Evolutionary conservation across 2,797 vertebrate species (phyloP).

Genomic region (Propithecus deckenii): DNA sequence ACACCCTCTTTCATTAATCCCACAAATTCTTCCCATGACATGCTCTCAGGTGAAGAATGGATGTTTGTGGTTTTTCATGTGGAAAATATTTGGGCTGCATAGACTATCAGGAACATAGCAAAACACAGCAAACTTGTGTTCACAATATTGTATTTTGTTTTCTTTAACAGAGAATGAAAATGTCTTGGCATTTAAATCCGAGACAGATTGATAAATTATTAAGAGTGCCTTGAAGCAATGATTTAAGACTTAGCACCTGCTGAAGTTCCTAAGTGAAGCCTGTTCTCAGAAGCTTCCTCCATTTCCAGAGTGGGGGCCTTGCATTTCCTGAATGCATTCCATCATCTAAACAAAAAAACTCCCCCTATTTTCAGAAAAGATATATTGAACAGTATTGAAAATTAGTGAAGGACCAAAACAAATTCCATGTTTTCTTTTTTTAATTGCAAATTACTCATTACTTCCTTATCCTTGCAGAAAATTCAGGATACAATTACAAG

Average conservation of each 20-base stretch:
- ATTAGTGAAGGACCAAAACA: not conserved
- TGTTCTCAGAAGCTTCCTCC: not conserved
- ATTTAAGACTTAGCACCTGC: constrained; percentile 22
- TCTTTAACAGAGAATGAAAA: constrained; percentile 8
- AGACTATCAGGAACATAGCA: not conserved
- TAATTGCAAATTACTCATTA: not conserved
- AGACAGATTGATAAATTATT: constrained; percentile 2
- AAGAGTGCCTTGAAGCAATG: not conserved
- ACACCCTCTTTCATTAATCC: not conserved
- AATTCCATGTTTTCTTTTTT: not conserved
- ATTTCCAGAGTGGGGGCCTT: not conserved
- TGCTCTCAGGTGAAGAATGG: not conserved
- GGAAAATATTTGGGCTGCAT: not conserved
- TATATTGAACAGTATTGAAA: not conserved
- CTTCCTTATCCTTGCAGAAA: not conserved
- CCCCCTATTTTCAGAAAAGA: not conserved
- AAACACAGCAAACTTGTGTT: not conserved
- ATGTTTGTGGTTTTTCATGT: not conserved
- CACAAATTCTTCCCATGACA: not conserved
- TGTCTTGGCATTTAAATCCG: constrained; percentile 23
- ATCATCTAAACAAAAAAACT: not conserved
- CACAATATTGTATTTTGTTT: not conserved
- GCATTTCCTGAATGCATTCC: not conserved
- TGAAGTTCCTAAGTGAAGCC: not conserved
- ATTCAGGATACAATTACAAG: not conserved